phyloP scores from a whole-genome alignment of 2,888 invertebrate genomes.

The Furcula furcula region DNA sequence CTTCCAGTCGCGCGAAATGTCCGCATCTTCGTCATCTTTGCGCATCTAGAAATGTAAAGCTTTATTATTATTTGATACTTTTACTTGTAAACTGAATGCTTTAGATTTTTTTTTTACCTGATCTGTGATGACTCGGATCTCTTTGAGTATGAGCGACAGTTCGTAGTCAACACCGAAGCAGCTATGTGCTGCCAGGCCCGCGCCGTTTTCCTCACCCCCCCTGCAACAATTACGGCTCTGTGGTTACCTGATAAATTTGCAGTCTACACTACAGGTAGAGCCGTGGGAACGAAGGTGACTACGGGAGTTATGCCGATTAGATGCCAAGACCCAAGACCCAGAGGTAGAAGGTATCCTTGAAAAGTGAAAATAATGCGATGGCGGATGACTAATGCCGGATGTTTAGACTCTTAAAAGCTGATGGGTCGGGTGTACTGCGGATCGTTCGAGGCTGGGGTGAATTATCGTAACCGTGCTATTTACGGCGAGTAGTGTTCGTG shows the following conservation, averaged over 20 bases:
- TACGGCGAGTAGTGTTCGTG: slow-evolving; percentile 82
- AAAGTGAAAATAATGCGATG: slow-evolving; percentile 40
- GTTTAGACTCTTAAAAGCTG: slow-evolving; percentile 51
- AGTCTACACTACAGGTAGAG: slow-evolving; percentile 72
- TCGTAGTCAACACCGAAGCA: slow-evolving; percentile 97
- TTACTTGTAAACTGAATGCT: background rate
- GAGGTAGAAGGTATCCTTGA: slow-evolving; percentile 42
- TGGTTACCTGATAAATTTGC: slow-evolving; percentile 68
- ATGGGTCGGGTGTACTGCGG: slow-evolving; percentile 75
- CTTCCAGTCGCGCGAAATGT: slow-evolving; percentile 99
- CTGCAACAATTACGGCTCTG: slow-evolving; percentile 66
- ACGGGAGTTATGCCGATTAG: slow-evolving; percentile 69
- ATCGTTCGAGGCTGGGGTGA: slow-evolving; percentile 73
- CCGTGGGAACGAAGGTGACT: slow-evolving; percentile 74
- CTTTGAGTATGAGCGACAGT: slow-evolving; percentile 96
- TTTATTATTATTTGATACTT: background rate
- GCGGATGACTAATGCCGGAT: slow-evolving; percentile 36
- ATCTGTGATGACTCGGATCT: slow-evolving; percentile 95
- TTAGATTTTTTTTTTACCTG: slow-evolving; percentile 77
- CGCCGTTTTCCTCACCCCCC: slow-evolving; percentile 84
- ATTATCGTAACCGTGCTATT: slow-evolving; percentile 80
- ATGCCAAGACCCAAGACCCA: slow-evolving; percentile 62
- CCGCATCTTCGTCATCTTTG: slow-evolving; percentile 96
- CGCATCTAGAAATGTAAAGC: slow-evolving; percentile 85
- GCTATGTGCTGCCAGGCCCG: slow-evolving; percentile 90